These are phyloP conservation scores for Nycticryphes semicollaris DNA, from an alignment of 2,113 vertebrate genomes.

Conservation along the genomic window DNA sequence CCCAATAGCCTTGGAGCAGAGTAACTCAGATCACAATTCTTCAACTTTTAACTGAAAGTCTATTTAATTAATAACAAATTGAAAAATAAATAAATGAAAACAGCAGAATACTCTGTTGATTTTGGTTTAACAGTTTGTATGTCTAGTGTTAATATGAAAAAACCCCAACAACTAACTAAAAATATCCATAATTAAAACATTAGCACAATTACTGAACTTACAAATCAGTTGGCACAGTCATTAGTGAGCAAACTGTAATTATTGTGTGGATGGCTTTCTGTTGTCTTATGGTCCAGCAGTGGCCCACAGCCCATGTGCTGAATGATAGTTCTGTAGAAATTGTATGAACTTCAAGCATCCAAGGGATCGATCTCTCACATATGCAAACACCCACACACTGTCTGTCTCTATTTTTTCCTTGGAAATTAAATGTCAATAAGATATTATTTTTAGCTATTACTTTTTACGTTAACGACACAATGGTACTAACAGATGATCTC, in stretches of 20 bases:
- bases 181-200: neutral
- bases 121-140: neutral
- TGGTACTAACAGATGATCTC: neutral
- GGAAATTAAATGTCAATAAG: slow-evolving; percentile 5
- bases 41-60: neutral
- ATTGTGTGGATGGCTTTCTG: neutral
- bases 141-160: neutral
- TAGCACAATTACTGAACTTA: neutral
- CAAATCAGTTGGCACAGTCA: neutral
- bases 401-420: slow-evolving; percentile 2
- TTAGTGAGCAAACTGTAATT: neutral
- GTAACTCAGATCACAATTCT: neutral
- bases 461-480: neutral
- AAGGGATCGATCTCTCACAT: neutral
- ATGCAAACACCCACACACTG: neutral
- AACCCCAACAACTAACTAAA: neutral
- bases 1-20: neutral
- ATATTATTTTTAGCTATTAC: neutral
- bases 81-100: neutral
- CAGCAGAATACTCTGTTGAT: neutral
- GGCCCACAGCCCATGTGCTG: neutral
- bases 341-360: neutral
- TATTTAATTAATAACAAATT: neutral
- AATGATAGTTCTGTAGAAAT: neutral
- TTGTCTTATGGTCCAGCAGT: neutral